These are phyloP conservation scores for Drosophila sulfurigaster DNA, from an alignment of 1,140 invertebrate genomes.

Conservation along the genomic window DNA sequence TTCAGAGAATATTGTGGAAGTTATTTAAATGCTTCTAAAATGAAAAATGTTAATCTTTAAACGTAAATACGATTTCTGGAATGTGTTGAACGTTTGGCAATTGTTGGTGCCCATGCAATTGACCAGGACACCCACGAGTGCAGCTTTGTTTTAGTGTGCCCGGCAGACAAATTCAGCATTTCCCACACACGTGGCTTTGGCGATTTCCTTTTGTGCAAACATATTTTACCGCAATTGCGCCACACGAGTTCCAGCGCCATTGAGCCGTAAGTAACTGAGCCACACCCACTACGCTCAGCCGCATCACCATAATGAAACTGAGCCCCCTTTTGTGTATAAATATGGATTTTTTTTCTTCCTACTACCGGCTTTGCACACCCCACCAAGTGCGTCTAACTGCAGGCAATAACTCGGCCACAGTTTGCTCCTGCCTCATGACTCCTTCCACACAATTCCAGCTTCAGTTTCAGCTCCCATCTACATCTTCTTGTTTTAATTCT, in stretches of 20 bases:
- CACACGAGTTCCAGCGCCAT: constrained; percentile 59
- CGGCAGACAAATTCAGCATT: constrained; percentile 78
- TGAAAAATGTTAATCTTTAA: not conserved
- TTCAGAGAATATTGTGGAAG: no score
- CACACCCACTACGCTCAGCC: constrained; percentile 4
- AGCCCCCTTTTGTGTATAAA: constrained; percentile 51
- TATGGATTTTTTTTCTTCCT: constrained; percentile 56
- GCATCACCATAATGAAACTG: constrained; percentile 45
- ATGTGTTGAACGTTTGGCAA: not conserved
- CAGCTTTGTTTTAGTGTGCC: constrained; percentile 65
- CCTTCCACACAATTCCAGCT: constrained; percentile 11
- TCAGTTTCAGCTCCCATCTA: not conserved
- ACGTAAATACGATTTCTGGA: not conserved
- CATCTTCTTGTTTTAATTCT: constrained; percentile 20
- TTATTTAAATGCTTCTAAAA: no score
- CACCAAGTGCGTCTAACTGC: constrained; percentile 58
- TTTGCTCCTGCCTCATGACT: constrained; percentile 16
- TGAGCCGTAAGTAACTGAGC: constrained; percentile 73
- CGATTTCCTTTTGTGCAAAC: constrained; percentile 82
- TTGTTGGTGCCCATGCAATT: constrained; percentile 26
- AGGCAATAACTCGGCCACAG: constrained; percentile 62
- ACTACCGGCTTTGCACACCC: not conserved
- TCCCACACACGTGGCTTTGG: constrained; percentile 79
- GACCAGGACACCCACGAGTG: constrained; percentile 34
- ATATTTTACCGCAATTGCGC: constrained; percentile 82